Evolutionary conservation across 2,888 invertebrate species (phyloP), one percentile per base, ranked within the genome.

Genomic region (Antheraea yamamai): DNA sequence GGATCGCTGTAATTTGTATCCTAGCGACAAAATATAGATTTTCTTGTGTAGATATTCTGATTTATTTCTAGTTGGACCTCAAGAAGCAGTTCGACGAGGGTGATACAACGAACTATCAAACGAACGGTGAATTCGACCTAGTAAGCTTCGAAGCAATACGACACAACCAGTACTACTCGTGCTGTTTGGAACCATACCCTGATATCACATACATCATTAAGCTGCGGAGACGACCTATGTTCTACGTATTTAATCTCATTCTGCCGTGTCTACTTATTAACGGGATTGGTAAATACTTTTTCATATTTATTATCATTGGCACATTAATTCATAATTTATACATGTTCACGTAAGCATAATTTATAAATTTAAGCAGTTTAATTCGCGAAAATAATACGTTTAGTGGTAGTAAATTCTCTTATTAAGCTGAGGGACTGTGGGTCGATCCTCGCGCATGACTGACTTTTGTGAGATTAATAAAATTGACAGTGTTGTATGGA

Each of bases 101-200:
- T 0, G 98, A 98, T 90, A 96, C 97, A 74, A 97, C 97, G 81
- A 98, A 98, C 93, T 98, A 98, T 90, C 98, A 98, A 87, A 97
- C 97, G n/a, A 98, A 98, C 89, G 98, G 98, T 1, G 98, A 98
- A 91, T 98, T 98, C 91, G 97, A 98, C 88, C 92, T 98, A 80
- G 96, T 97, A 78, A 96, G 97, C 86, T 97, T 97, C 87, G 96
- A 96, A 0, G 97, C 97, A 0, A 95, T 96, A 78, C 96, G 96
- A 79, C 96, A 97, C 91, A 95, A 97, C 76, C 96, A 97, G 87
- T 96, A 96, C 87, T 98, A 97, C 90, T 97, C 97, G 3, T 98
- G 97, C 89, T 98, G 97, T 84, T 95, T 97, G 77, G 97, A 97
- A 88, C 97, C 97, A 0, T 98, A 97, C 85, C 97, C 98, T 0